Evolutionary conservation across 2,113 vertebrate species (phyloP), one percentile per base, ranked within the genome.

Genomic region (Macrotis lagotis): DNA sequence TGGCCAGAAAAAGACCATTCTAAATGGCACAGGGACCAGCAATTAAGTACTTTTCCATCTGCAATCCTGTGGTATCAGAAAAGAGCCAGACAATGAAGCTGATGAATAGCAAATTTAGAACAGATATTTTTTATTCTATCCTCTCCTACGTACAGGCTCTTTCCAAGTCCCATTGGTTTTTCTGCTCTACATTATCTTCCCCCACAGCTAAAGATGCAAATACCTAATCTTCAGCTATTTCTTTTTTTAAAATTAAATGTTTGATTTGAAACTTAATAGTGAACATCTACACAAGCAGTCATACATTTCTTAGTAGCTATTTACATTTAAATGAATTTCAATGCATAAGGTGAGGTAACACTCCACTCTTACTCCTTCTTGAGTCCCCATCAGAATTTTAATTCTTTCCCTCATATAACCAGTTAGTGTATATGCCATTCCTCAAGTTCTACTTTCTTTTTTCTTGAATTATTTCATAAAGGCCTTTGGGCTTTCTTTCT

Each of bases 21-120:
- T 83, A 44, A 83, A 83, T 83, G 66, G 66, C 66, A 83, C 66
- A 83, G 66, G 66, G 66, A 83, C 37, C 66, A 83, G 37, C 37
- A 83, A 83, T 83, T 83, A 83, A 83, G 19, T 44, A 83, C 16
- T 83, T 83, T 83, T 83, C 66, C n/a, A 83, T 44, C 14, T 83
- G 66, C 66, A 83, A 22, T 83, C 37, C 37, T 83, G 37, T 44
- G 66, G 66, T 83, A 3, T 83, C 66, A 83, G 66, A 44, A 83
- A 44, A 83, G 16, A 83, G 37, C 66, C 37, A 83, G 66, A 44
- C 66, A 83, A 83, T 44, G 66, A 44, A 83, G 66, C 66, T 83
- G 66, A 83, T 83, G 66, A 83, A 83, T 44, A 83, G 66, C 66
- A 83, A 83, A 83, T 83, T 83, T 83, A 83, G 66, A 83, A 83